Percentiles rank a stretch among this genome's conserved stretches.
phyloP scores from a whole-genome alignment of 1,140 invertebrate species.

The Rhopalosiphum padi region DNA sequence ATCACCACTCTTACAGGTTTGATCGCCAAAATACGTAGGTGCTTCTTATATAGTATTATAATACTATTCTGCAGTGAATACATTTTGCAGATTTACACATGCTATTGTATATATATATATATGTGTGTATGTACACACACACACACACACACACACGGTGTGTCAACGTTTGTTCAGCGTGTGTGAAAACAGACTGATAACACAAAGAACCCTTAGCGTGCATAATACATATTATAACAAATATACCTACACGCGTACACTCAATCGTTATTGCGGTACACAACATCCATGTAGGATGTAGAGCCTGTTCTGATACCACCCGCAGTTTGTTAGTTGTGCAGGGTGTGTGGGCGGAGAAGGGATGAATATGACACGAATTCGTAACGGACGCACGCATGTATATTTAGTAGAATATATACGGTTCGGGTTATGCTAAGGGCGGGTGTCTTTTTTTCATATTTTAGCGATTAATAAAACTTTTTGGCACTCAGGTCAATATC shows the following conservation, averaged over 20 bases:
- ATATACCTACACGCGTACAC: neutral
- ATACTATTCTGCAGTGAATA: neutral
- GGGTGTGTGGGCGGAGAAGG: too few species aligned
- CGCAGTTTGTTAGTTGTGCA: neutral
- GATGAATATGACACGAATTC: neutral
- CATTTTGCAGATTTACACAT: neutral
- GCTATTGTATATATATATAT: neutral
- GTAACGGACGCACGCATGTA: too few species aligned
- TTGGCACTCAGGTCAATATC: neutral
- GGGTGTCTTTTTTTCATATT: neutral
- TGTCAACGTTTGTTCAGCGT: neutral
- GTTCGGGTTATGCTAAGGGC: neutral
- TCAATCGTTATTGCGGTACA: constrained; percentile 31
- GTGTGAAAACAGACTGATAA: constrained; percentile 20
- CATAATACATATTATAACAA: constrained; percentile 8
- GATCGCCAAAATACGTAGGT: neutral
- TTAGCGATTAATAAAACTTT: neutral
- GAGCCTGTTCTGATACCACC: too few species aligned
- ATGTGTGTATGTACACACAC: neutral
- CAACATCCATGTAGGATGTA: neutral
- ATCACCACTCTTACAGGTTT: neutral
- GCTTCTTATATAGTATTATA: neutral
- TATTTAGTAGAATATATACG: neutral
- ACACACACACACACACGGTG: neutral
- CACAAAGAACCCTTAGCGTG: constrained; percentile 10